Evolutionary conservation across 2,888 invertebrate species (phyloP), one percentile per base, ranked within the genome.

Genomic region (Meta bourneti): DNA sequence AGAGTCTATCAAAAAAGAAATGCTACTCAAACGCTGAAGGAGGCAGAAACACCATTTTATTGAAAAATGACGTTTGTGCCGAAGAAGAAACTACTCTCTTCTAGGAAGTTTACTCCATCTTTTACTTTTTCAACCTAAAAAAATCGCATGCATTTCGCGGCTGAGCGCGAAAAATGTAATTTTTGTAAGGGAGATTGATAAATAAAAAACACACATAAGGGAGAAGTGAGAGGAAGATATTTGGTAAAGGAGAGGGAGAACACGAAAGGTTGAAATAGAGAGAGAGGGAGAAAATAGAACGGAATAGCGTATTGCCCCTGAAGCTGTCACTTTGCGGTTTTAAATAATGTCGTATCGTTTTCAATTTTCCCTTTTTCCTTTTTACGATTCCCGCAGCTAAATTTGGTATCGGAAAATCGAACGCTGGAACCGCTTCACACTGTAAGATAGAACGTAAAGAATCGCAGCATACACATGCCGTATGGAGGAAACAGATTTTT

Each of bases 341-440:
- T 86, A 86, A 86, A 86, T 86, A 86, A 86, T 86, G 86, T 79
- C 86, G 86, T 86, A 78, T 86, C 86, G 78, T 86, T 86, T 86
- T 86, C 86, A 86, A 86, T 86, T 86, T 86, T 34, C 79, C 49
- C 51, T n/a, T 79, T 79, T n/a, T 61, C 77, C 49, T 7, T 78
- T 71, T 86, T 86, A 78, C 86, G 78, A 71, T 86, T 86, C 86
- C 51, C 49, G 79, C 7, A 79, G 70, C 71, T 52, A 86, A 86
- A 86, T 86, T 86, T 78, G 52, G 86, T 78, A 86, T 86, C 86
- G 86, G 69, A 79, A 86, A 86, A 86, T 86, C 86, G 86, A 86
- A 86, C 61, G 48, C n/a, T 8, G 9, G 8, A 52, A n/a, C 19
- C 19, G 20, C 34, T 85, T 85, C 85, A 75, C 61, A 48, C 19